These are phyloP conservation scores for Lordiphosa fenestrarum DNA, from an alignment of 2,888 invertebrate species.

Conservation along the genomic window DNA sequence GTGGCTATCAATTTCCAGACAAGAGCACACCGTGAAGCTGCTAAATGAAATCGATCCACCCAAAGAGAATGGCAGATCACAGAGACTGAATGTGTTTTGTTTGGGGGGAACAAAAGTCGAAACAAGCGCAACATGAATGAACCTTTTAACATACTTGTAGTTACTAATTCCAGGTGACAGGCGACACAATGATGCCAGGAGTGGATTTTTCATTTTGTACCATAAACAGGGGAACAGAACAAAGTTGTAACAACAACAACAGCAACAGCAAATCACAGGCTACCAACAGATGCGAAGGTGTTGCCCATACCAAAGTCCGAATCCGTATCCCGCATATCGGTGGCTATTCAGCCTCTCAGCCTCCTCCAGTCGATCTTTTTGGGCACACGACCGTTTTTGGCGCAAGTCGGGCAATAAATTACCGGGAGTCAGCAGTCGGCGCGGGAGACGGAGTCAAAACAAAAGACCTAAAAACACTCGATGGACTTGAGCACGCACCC, in stretches of 20 bases:
- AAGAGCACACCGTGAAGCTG: slow-evolving; percentile 72
- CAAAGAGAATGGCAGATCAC: slow-evolving; percentile 35
- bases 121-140: slow-evolving; percentile 74
- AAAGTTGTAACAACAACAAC: slow-evolving; percentile 58
- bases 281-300: slow-evolving; percentile 65
- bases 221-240: slow-evolving; percentile 50
- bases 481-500: slow-evolving; percentile 26
- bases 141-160: slow-evolving; percentile 77
- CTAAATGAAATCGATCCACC: slow-evolving; percentile 76
- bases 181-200: slow-evolving; percentile 59
- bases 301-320: slow-evolving; percentile 41
- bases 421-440: slow-evolving; percentile 57
- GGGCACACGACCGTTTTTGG: slow-evolving; percentile 73
- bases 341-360: slow-evolving; percentile 29
- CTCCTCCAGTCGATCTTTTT: slow-evolving; percentile 37
- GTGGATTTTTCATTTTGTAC: slow-evolving; percentile 66
- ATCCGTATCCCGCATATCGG: slow-evolving; percentile 45
- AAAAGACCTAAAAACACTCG: slow-evolving; percentile 47
- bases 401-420: slow-evolving; percentile 73
- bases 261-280: slow-evolving; percentile 64
- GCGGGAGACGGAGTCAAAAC: slow-evolving; percentile 38
- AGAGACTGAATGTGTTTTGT: slow-evolving; percentile 23
- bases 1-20: slow-evolving; percentile 66
- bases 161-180: slow-evolving; percentile 76
- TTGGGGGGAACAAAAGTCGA: slow-evolving; percentile 56